A percentile compares a stretch with the other conserved stretches of the same genome.
Evolutionary conservation across 1,140 invertebrate genomes (phyloP).

Genomic region (Caenorhabditis inopinata): DNA sequence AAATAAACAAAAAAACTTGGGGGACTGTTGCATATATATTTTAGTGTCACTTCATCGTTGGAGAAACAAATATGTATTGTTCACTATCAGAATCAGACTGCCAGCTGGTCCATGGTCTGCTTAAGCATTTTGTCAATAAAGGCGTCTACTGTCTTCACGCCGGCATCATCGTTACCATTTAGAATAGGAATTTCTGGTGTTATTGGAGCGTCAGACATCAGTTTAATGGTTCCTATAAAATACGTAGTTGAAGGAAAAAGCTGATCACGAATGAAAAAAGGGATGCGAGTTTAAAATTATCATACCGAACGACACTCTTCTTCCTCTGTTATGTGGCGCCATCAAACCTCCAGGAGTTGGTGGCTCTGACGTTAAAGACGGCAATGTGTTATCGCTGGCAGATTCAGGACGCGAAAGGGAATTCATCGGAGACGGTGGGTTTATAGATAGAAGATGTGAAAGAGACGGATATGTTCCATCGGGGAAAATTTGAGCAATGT

Average conservation of each 20-base stretch:
- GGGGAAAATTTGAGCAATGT: conserved; percentile 17
- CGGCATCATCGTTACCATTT: not conserved
- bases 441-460: not conserved
- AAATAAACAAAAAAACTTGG: not conserved
- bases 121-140: conserved; percentile 21
- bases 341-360: conserved; percentile 17
- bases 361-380: not conserved
- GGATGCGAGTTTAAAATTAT: too few species aligned
- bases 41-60: not conserved
- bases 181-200: conserved; percentile 8
- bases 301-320: conserved; percentile 38
- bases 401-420: conserved; percentile 19
- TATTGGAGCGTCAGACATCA: not conserved
- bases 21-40: not conserved
- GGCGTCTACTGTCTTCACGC: not conserved
- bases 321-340: conserved; percentile 24
- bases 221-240: conserved; percentile 10
- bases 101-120: conserved; percentile 19
- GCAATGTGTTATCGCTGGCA: not conserved
- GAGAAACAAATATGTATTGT: conserved; percentile 5
- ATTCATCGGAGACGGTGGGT: conserved; percentile 24
- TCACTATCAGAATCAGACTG: not conserved
- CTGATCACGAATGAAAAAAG: too few species aligned
- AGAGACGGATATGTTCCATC: conserved; percentile 25
- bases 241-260: too few species aligned